A percentile compares a stretch with the other conserved stretches of the same genome.
Conservation (phyloP, 2,888 invertebrate species). For the Plebejus argus region DNA sequence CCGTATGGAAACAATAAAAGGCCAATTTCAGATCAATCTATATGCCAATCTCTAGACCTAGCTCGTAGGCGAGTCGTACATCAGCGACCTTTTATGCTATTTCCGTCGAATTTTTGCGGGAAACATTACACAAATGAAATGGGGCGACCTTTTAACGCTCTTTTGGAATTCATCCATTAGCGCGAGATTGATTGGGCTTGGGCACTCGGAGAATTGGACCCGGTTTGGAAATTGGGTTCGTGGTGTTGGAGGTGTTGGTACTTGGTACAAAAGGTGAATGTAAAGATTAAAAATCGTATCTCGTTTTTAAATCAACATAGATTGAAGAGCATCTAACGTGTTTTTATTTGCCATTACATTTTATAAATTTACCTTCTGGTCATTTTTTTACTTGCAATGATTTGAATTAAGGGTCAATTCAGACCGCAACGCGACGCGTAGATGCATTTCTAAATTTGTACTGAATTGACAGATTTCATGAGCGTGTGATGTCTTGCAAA, state of each 20-base stretch:
- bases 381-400: no score
- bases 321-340: no score
- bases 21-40: not conserved
- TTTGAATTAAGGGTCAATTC: no score
- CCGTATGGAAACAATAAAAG: not conserved
- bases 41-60: not conserved
- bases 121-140: conserved; percentile 12
- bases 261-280: not conserved
- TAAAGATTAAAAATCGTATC: not conserved
- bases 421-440: no score
- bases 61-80: not conserved
- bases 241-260: not conserved
- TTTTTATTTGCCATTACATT: no score
- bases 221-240: not conserved
- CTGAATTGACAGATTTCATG: no score
- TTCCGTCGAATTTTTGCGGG: conserved; percentile 15
- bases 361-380: no score
- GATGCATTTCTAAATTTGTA: no score
- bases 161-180: conserved; percentile 19
- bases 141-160: conserved; percentile 19
- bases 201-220: not conserved
- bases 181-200: conserved; percentile 11
- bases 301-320: no score
- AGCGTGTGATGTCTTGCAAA: no score
- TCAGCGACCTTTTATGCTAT: conserved; percentile 6